phyloP scores from a whole-genome alignment of 2,113 vertebrate genomes.

The Zosterops borbonicus region DNA sequence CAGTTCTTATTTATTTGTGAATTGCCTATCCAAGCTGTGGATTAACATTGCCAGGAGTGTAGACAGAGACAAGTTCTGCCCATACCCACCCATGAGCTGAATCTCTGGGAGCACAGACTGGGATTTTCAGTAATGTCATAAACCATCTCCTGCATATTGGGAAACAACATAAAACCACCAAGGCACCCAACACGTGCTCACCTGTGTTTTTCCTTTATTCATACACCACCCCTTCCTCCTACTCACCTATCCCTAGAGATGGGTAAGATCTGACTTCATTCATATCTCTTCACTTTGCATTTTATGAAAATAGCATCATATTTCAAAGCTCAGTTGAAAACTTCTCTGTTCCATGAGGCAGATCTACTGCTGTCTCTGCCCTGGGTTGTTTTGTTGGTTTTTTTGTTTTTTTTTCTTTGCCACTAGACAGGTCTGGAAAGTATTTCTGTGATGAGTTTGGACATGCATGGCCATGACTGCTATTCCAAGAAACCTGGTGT shows the following conservation, averaged over 20 bases:
- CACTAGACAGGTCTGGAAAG: background rate
- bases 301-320: background rate
- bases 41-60: background rate
- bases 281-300: background rate
- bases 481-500: background rate
- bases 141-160: background rate
- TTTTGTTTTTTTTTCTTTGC: background rate
- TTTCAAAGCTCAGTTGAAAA: constrained; percentile 25
- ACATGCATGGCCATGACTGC: background rate
- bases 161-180: background rate
- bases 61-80: background rate
- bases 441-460: background rate
- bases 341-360: background rate
- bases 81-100: background rate
- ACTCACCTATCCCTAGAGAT: background rate
- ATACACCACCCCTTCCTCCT: background rate
- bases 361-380: background rate
- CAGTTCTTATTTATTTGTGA: background rate
- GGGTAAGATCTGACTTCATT: background rate
- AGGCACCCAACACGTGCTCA: background rate
- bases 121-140: background rate
- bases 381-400: background rate
- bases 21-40: background rate
- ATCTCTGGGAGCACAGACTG: background rate
- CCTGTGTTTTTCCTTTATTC: background rate